Base-by-base conservation (phyloP, 2,888 invertebrate species). In the Liodrosophila aerea region DNA sequence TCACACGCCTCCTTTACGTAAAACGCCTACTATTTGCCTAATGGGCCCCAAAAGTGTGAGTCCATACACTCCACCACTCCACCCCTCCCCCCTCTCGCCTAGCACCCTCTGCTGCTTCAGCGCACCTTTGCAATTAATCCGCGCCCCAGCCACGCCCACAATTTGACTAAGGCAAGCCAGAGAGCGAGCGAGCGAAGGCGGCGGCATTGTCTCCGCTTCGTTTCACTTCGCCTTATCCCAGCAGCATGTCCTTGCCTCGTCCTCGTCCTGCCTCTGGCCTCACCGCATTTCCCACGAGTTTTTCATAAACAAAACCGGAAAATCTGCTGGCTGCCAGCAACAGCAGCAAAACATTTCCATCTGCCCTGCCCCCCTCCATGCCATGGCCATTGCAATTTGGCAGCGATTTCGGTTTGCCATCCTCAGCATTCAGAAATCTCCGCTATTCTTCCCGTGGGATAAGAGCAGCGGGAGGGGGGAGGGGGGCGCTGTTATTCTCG, bases 51-150 rank as follows among this genome's bases (percentile, higher is more conserved):
- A 58, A 60, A 58, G 54, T 56, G 45, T 31, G 46, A 43, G 57
- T n/a, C 76, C 56, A 60, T 15, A 31, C 37, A 44, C 56, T 36
- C 18, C 12, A n/a, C n/a, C n/a, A 16, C 46, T 31, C 18, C 15
- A 7, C 15, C 9, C 22, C 29, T 7, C 11, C 13, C 27, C 7
- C 52, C 40, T 18, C 11, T 27, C n/a, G 4, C 16, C 5, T n/a
- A 2, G 9, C n/a, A n/a, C 37, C 15, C 16, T 9, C 13, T 4
- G 44, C 51, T 37, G 52, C 45, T 37, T 41, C 54, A 58, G 67
- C 76, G 71, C 86, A 81, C 81, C 81, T 81, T 85, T 71, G 86
- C 84, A 85, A 81, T 81, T 81, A 81, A 81, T 81, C 81, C 80
- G 76, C 49, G 62, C 56, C 53, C 47, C n/a, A 39, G 66, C 56